A percentile compares a stretch with the other conserved stretches of the same genome.
Conservation (phyloP, 2,113 vertebrate genomes). For the Ceyx melanurus region DNA sequence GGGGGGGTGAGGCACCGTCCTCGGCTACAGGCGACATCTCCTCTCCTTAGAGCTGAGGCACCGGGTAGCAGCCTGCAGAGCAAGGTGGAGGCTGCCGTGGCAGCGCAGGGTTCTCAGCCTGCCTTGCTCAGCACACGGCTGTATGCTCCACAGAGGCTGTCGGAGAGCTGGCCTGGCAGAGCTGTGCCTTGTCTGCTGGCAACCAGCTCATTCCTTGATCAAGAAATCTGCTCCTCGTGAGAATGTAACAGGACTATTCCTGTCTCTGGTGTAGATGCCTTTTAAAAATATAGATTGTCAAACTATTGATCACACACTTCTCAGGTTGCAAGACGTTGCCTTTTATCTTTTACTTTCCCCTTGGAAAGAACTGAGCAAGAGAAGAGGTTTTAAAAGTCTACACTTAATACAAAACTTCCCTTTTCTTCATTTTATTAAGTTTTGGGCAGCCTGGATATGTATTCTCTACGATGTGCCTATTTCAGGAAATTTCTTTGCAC, state of each 20-base stretch:
- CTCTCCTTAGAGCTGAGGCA: not conserved
- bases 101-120: not conserved
- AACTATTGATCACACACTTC: not conserved
- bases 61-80: not conserved
- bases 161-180: not conserved
- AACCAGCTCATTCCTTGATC: not conserved
- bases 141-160: not conserved
- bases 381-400: not conserved
- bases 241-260: not conserved
- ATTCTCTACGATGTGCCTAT: not conserved
- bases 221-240: accelerated
- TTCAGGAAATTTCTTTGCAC: not conserved
- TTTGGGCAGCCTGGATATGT: not conserved
- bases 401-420: not conserved
- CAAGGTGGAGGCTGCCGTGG: accelerated
- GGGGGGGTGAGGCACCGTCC: not conserved
- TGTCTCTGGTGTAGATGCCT: no score
- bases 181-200: not conserved
- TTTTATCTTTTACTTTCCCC: not conserved
- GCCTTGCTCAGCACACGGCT: not conserved
- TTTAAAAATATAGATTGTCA: not conserved
- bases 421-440: not conserved
- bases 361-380: not conserved
- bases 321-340: not conserved
- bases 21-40: not conserved